Evolutionary conservation across 2,797 vertebrate species (phyloP).

Genomic region (Leptatherina wallacei): DNA sequence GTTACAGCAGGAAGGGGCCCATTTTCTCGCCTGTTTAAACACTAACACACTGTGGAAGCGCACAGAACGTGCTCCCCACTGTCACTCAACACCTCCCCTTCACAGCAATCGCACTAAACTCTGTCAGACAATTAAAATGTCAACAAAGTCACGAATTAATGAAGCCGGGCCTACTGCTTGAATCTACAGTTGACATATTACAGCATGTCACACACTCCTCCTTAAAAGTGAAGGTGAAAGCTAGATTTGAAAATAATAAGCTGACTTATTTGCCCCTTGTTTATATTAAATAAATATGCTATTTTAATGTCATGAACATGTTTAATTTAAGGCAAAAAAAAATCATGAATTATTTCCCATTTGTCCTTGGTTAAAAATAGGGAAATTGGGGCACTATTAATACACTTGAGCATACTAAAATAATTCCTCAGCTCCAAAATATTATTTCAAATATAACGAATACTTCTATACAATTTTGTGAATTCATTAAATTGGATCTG

Average conservation of each 20-base stretch:
- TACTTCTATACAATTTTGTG: no score
- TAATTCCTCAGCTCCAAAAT: no score
- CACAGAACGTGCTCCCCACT: conserved; percentile 45
- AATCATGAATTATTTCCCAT: background rate
- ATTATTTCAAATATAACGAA: no score
- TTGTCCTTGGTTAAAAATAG: background rate
- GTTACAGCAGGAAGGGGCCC: conserved; percentile 44
- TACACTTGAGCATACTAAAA: background rate
- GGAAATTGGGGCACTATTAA: background rate
- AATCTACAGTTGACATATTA: background rate
- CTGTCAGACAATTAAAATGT: conserved; percentile 34
- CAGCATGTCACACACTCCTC: background rate
- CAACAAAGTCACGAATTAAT: conserved; percentile 30
- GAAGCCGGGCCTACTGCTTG: background rate
- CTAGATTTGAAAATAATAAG: background rate
- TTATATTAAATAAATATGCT: background rate
- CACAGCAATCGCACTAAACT: conserved; percentile 6
- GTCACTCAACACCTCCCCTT: conserved; percentile 59
- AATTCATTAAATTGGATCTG: no score
- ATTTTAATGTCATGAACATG: no score
- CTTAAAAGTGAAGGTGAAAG: no score
- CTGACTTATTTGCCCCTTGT: background rate
- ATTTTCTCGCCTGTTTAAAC: conserved; percentile 58
- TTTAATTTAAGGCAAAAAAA: background rate
- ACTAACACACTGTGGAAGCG: conserved; percentile 35